phyloP scores from a whole-genome alignment of 2,888 invertebrate genomes.

The Kuschelorhynchus macadamiae region DNA sequence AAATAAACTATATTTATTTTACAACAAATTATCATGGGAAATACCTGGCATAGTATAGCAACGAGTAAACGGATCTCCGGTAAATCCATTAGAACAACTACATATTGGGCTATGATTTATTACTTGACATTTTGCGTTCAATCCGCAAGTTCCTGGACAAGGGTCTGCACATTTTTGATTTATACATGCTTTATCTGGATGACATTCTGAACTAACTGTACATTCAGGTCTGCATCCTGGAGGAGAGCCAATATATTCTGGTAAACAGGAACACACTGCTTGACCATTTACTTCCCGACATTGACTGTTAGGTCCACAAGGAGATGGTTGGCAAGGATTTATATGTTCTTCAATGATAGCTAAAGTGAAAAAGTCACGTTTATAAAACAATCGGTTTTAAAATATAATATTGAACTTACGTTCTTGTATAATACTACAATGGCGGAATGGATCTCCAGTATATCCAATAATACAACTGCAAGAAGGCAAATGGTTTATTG shows the following conservation, averaged over 20 bases:
- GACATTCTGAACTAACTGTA: constrained; percentile 80
- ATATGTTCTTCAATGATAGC: constrained; percentile 55
- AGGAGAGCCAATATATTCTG: constrained; percentile 78
- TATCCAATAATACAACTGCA: constrained; percentile 79
- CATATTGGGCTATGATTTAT: constrained; percentile 84
- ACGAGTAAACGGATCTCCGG: constrained; percentile 71
- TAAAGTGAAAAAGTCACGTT: constrained; percentile 34
- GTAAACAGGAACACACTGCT: constrained; percentile 77
- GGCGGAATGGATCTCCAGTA: constrained; percentile 82
- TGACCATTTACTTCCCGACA: constrained; percentile 73
- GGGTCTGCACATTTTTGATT: constrained; percentile 84
- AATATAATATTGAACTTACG: constrained; percentile 49
- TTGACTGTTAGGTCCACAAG: constrained; percentile 80
- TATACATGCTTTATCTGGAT: constrained; percentile 81
- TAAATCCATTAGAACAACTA: constrained; percentile 72
- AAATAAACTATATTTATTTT: too few species aligned
- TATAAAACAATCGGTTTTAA: constrained; percentile 3
- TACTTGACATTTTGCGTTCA: constrained; percentile 81
- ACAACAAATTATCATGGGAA: constrained; percentile 57
- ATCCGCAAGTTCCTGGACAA: constrained; percentile 84
- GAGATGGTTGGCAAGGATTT: constrained; percentile 82
- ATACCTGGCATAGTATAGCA: too few species aligned
- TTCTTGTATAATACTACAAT: constrained; percentile 69
- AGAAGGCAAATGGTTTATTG: constrained; percentile 81
- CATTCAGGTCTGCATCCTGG: constrained; percentile 80